Evolutionary conservation across 2,888 invertebrate species (phyloP), one percentile per base, ranked within the genome.

Genomic region (Euzetes globulus): DNA sequence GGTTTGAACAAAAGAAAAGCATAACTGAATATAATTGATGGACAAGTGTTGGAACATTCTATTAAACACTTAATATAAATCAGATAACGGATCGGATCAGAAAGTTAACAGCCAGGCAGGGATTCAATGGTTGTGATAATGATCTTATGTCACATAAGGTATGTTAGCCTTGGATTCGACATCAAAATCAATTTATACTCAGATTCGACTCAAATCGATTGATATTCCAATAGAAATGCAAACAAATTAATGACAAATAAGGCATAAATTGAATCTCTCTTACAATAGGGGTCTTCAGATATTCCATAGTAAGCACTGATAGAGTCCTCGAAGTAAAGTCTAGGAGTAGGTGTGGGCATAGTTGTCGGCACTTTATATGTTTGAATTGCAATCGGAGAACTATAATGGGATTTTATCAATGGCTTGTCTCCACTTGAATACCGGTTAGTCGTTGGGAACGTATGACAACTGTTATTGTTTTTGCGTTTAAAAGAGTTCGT

Each of bases 211-310:
- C 33, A 33, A 33, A 33, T 33, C 33, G 33, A 33, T 33, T 6
- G 33, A 33, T 33, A 47, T 47, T 47, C 13, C 15, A 47, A 47
- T 47, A 47, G 13, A 47, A 17, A n/a, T 52, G 52, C n/a, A 52
- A 52, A 60, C 60, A 60, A 60, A 7, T 60, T 19, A 60, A 60
- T 13, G 22, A 60, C 29, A 60, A 60, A 29, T 60, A 15, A 33
- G 19, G 33, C 17, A 50, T 50, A n/a, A 50, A 50, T 50, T 50
- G 17, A n/a, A 22, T 33, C 5, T 60, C 13, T 27, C 60, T 60
- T 60, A 60, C 60, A 60, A 60, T 60, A 60, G 17, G 60, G 60
- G 60, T 60, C 60, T 33, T 60, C 60, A 27, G 60, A 60, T 60
- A 60, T 60, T 4, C 60, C 60, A 60, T 60, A 60, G 60, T 60